Evolutionary conservation across 1,140 invertebrate genomes (phyloP), one percentile per base, ranked within the genome.

Genomic region (Thalassaphorura encarpata): DNA sequence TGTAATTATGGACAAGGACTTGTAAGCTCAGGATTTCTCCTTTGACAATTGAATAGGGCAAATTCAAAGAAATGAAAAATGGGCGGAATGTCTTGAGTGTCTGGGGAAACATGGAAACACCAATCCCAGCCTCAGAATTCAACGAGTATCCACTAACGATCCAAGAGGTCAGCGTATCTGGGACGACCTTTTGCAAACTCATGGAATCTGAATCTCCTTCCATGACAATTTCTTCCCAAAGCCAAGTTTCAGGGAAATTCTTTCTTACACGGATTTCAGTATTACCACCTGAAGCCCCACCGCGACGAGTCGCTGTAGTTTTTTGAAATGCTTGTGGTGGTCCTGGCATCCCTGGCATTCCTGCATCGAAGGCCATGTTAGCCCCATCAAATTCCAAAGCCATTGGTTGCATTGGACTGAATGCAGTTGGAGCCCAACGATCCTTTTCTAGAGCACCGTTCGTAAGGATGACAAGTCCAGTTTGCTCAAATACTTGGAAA

Each of bases 161-260:
- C 90, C 92, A 97, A 2, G 88, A 89, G 0, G 89, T 94, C 11
- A 97, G 88, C 0, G 87, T 86, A 60, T 89, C 83, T 0, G 94
- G 93, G 27, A 90, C 82, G 40, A 72, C 70, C 23, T 76, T 75
- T 3, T 68, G 68, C 21, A 81, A 52, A 28, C 89, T 82, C 3
- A 29, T n/a, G n/a, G 68, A 58, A 26, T 66, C 56, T 36, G 71
- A 68, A 54, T 69, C 68, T 46, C 24, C 15, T 29, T 50, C 75
- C 69, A 73, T 69, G 55, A 78, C 75, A 69, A 76, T 67, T 69
- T 68, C 71, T 68, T 78, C 69, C 77, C 76, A 81, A 69, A 80
- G 72, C 79, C 79, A 82, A 2, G 59, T 53, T 54, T 61, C 59
- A 0, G 59, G 59, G 46, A 61, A 61, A 21, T 54, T 26, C 2